Evolutionary conservation across 1,140 invertebrate genomes (phyloP).

Genomic region (Portunus trituberculatus): DNA sequence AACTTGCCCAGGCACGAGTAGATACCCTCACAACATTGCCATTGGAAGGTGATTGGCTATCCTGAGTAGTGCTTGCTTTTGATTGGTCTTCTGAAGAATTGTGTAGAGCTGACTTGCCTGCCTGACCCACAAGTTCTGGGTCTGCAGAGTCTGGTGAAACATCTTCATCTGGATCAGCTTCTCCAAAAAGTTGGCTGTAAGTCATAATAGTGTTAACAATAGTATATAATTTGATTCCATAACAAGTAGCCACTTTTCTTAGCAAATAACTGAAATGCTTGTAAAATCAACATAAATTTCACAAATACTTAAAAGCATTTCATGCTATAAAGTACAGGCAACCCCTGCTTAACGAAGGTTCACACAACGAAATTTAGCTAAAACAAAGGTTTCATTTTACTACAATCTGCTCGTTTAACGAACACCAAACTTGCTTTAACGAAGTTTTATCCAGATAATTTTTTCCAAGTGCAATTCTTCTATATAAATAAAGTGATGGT

Average conservation of each 20-base stretch:
- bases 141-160: slow-evolving; percentile 98
- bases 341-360: too few species aligned
- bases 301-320: neutral
- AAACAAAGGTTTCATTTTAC: too few species aligned
- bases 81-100: neutral
- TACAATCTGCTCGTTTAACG: too few species aligned
- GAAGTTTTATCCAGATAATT: too few species aligned
- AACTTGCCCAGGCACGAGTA: slow-evolving; percentile 94
- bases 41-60: slow-evolving; percentile 81
- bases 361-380: too few species aligned
- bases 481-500: neutral
- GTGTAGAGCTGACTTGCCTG: slow-evolving; percentile 81
- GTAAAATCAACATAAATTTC: neutral
- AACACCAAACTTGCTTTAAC: too few species aligned
- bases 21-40: slow-evolving; percentile 90
- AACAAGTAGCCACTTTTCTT: neutral
- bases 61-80: slow-evolving; percentile 15
- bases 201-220: slow-evolving; percentile 59
- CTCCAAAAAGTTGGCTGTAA: slow-evolving; percentile 96
- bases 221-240: neutral
- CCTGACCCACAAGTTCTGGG: slow-evolving; percentile 87
- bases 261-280: neutral
- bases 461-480: neutral
- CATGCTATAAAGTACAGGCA: slow-evolving; percentile 36
- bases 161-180: slow-evolving; percentile 97